These are phyloP conservation scores for Australoheros scitulus DNA, from an alignment of 2,113 vertebrate species.

Conservation along the genomic window DNA sequence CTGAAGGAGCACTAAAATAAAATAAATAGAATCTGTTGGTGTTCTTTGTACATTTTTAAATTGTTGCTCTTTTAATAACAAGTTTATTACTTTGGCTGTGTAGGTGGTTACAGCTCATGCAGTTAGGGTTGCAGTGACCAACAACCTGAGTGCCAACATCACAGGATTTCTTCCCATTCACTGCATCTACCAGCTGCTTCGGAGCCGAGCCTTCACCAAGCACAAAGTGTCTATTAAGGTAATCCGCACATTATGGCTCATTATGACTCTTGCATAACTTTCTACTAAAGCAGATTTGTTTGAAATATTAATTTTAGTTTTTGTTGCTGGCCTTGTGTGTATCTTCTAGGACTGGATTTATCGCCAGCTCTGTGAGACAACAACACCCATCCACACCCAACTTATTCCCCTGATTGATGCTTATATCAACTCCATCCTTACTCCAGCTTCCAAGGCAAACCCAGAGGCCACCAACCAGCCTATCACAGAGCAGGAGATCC, in stretches of 20 bases:
- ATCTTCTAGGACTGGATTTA: constrained; percentile 94
- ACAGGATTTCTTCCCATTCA: constrained; percentile 97
- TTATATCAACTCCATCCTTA: constrained; percentile 97
- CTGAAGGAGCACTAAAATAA: not conserved
- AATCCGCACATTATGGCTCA: not conserved
- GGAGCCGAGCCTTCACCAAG: constrained; percentile 96
- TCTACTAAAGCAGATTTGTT: not conserved
- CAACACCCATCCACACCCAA: constrained; percentile 93
- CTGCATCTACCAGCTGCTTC: constrained; percentile 97
- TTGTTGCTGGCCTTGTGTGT: not conserved
- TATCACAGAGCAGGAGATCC: constrained; percentile 96
- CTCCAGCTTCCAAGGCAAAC: constrained; percentile 96
- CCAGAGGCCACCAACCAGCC: constrained; percentile 98
- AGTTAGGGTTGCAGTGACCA: constrained; percentile 94
- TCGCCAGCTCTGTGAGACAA: constrained; percentile 93
- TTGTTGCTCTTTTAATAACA: not conserved
- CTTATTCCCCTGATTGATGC: constrained; percentile 94
- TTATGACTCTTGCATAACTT: not conserved
- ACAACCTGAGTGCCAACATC: constrained; percentile 94
- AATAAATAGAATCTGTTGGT: not conserved
- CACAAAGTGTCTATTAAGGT: constrained; percentile 99
- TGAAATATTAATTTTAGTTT: not conserved
- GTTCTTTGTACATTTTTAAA: not conserved
- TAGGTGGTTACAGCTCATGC: constrained; percentile 98
- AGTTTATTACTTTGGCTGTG: constrained; percentile 5